Evolutionary conservation across 1,140 invertebrate genomes (phyloP), one percentile per base, ranked within the genome.

Genomic region (Phymastichus coffea): DNA sequence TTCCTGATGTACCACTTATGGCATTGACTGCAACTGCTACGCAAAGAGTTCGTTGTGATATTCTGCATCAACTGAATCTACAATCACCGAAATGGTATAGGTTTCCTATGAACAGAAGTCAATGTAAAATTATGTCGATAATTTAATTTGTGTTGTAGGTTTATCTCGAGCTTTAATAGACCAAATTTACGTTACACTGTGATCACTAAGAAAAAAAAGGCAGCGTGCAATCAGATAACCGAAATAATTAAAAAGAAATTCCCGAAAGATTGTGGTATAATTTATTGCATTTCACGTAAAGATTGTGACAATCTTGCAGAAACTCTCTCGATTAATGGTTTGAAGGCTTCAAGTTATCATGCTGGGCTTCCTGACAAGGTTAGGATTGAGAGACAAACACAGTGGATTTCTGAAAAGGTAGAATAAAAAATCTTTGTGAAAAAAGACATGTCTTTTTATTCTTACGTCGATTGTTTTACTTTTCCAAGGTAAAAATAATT

Each of bases 281-380:
- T 99, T 44, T 99, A 99, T 80, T 98, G 95, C 67, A 81, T 97
- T 14, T 95, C 95, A 10, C 86, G 94, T 52, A 94, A 92, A 63
- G 95, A 98, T 66, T 95, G 93, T 80, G 94, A 97, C 63, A 79
- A 83, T 52, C 80, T 90, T 19, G 86, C 92, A 0, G 63, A 76
- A 4, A 81, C 85, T 35, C 79, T 98, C 63, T 77, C 72, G 28
- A 72, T 78, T n/a, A 80, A 80, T 61, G 87, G 88, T 10, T 85
- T 98, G 8, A 81, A 84, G 69, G 87, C 91, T 2, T 77, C 78
- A 14, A 80, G 88, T 40, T 99, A 99, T 81, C 96, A 99, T 82
- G 96, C 95, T 12, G 94, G 95, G 0, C 80, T 98, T 2, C 76
- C 80, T 0, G 91, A 95, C 71, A 75, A 71, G 25, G 75, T 85